These are phyloP conservation scores for Ondatra zibethicus DNA, from an alignment of 2,113 vertebrate species.

Conservation along the genomic window DNA sequence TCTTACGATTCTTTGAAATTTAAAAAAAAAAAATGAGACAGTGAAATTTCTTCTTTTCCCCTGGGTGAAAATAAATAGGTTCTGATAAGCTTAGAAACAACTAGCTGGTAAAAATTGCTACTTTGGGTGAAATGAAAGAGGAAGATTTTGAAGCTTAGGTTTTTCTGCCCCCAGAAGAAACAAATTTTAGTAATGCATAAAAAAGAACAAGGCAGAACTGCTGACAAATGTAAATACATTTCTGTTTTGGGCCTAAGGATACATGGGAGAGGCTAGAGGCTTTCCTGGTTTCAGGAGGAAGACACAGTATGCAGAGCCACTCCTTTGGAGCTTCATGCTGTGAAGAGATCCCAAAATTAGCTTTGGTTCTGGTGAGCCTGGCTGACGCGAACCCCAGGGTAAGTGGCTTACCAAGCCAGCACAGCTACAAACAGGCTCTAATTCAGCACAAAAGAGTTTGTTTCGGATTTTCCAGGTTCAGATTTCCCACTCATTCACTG, in stretches of 20 bases:
- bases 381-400: not conserved
- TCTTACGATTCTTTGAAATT: constrained; percentile 38
- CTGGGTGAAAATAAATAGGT: not conserved
- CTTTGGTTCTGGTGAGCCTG: not conserved
- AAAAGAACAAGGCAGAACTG: not conserved
- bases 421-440: not conserved
- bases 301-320: rapidly evolving
- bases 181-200: not conserved
- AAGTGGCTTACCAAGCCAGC: not conserved
- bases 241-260: not conserved
- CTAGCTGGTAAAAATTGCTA: not conserved
- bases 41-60: not conserved
- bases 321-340: not conserved
- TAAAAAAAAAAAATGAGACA: not conserved
- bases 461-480: constrained; percentile 32
- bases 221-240: not conserved
- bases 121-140: not conserved
- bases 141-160: not conserved
- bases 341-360: not conserved
- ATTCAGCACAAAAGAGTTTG: not conserved
- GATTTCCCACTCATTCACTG: constrained; percentile 39
- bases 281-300: rapidly evolving
- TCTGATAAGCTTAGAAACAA: constrained; percentile 21
- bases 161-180: not conserved
- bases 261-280: not conserved